phyloP scores from a whole-genome alignment of 2,888 invertebrate species.

The Coleophora flavipennella region DNA sequence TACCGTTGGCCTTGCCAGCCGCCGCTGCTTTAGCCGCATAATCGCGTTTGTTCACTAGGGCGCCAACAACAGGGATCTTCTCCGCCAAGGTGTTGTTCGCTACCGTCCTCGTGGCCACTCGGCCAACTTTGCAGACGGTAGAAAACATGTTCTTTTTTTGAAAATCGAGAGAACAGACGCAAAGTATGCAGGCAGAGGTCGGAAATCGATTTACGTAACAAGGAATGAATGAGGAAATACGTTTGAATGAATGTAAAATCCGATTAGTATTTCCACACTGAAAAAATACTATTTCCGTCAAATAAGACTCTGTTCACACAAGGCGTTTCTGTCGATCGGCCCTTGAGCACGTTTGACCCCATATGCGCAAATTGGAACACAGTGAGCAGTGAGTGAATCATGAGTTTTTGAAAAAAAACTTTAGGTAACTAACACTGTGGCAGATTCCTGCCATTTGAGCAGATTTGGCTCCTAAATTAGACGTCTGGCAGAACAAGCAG shows the following conservation, averaged over 20 bases:
- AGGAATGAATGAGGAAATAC: constrained; percentile 13
- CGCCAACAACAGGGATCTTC: constrained; percentile 64
- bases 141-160: constrained; percentile 56
- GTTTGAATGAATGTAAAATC: not conserved
- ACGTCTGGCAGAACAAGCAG: no score
- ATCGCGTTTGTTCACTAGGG: constrained; percentile 54
- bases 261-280: not conserved
- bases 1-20: constrained; percentile 65
- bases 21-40: constrained; percentile 52
- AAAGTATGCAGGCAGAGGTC: constrained; percentile 31
- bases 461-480: no score
- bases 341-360: no score
- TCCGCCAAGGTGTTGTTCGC: constrained; percentile 63
- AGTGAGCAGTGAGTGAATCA: no score
- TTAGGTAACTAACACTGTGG: no score
- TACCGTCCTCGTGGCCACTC: constrained; percentile 64
- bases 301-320: not conserved
- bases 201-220: constrained; percentile 45
- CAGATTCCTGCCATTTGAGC: no score
- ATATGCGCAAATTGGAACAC: no score
- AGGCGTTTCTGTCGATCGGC: no score
- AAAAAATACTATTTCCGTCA: not conserved
- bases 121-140: constrained; percentile 67
- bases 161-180: constrained; percentile 37
- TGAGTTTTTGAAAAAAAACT: no score